phyloP scores from a whole-genome alignment of 2,888 invertebrate species.

The Glomeris marginata region DNA sequence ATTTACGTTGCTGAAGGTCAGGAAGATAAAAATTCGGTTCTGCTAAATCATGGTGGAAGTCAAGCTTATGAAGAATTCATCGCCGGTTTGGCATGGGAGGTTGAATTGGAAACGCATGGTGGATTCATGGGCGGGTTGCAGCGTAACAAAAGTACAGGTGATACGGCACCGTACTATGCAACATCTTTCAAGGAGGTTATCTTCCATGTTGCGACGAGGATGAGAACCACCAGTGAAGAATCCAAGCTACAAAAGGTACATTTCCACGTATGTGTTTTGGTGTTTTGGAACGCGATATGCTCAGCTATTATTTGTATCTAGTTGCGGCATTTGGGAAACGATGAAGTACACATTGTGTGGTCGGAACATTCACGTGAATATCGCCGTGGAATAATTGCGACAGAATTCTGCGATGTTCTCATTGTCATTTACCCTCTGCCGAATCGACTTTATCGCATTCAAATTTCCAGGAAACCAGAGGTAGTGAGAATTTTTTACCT shows the following conservation, averaged over 20 bases:
- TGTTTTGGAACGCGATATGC: neutral
- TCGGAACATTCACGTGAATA: conserved; percentile 93
- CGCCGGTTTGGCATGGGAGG: conserved; percentile 53
- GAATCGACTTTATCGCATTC: conserved; percentile 70
- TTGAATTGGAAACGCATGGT: conserved; percentile 84
- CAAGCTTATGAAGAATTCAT: conserved; percentile 64
- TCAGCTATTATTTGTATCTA: conserved; percentile 27
- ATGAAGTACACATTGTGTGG: conserved; percentile 99
- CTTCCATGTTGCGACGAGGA: conserved; percentile 94
- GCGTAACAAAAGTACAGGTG: conserved; percentile 46
- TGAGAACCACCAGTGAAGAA: conserved; percentile 81
- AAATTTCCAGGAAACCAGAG: conserved; percentile 72
- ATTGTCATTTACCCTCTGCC: conserved; percentile 85
- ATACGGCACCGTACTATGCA: conserved; percentile 87
- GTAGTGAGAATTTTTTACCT: conserved; percentile 38
- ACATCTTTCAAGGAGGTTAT: conserved; percentile 86
- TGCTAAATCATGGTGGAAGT: conserved; percentile 80
- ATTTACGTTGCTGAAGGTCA: conserved; percentile 97
- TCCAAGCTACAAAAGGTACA: conserved; percentile 66
- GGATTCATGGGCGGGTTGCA: conserved; percentile 39
- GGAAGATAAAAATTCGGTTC: conserved; percentile 87
- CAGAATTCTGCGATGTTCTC: conserved; percentile 97
- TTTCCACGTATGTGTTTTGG: neutral
- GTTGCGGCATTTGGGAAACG: conserved; percentile 92
- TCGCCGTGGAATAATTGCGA: conserved; percentile 89